Evolutionary conservation across 1,140 invertebrate species (phyloP).

Genomic region (Scaptomyza graminum): DNA sequence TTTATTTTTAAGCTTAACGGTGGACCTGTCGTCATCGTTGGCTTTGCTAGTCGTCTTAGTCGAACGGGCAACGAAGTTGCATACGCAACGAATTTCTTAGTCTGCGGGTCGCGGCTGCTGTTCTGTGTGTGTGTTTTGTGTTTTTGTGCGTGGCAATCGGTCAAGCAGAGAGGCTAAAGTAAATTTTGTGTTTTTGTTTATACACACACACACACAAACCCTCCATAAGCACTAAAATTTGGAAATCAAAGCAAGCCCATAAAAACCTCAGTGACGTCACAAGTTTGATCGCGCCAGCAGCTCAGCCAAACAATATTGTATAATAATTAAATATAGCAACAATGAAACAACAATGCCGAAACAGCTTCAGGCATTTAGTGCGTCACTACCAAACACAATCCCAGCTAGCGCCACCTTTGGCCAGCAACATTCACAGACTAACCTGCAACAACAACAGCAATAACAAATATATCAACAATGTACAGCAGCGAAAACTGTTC

Average conservation of each 20-base stretch:
- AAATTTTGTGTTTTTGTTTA: constrained; percentile 50
- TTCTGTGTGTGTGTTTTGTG: constrained; percentile 15
- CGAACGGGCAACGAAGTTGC: constrained; percentile 47
- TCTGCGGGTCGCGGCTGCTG: constrained; percentile 41
- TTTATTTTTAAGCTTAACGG: constrained; percentile 15
- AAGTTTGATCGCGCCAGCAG: constrained; percentile 15
- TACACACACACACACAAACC: constrained; percentile 8
- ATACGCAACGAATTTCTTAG: constrained; percentile 44
- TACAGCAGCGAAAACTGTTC: background rate
- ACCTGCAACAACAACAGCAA: constrained; percentile 15
- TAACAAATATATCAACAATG: constrained; percentile 3
- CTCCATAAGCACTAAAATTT: background rate
- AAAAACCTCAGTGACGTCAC: constrained; percentile 30
- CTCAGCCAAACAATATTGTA: background rate
- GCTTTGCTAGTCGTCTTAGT: constrained; percentile 20
- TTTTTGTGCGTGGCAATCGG: constrained; percentile 41
- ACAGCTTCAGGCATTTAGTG: constrained; percentile 32
- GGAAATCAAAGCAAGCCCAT: background rate
- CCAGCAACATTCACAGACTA: constrained; percentile 10
- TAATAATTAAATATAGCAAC: constrained; percentile 19
- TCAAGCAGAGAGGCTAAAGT: constrained; percentile 15
- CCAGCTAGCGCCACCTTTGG: background rate
- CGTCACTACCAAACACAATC: constrained; percentile 28
- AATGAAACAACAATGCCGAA: constrained; percentile 46
- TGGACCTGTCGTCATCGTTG: constrained; percentile 10